Conservation (phyloP, 2,888 invertebrate genomes). For the Notocelia uddmanniana region DNA sequence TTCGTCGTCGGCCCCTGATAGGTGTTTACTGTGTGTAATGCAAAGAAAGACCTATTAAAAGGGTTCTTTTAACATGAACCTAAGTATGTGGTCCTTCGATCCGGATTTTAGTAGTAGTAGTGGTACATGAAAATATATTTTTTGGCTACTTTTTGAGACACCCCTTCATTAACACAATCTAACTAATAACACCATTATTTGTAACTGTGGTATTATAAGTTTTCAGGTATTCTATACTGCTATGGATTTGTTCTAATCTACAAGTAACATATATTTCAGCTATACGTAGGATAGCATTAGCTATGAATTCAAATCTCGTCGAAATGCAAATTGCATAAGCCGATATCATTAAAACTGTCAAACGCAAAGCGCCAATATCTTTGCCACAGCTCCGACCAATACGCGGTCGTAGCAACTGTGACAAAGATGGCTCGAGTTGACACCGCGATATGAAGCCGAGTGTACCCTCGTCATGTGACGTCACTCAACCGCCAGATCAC, state of each 20-base stretch:
- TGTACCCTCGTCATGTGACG: slow-evolving; percentile 47
- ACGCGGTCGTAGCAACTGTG: slow-evolving; percentile 28
- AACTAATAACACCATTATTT: too few species aligned
- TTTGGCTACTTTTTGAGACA: too few species aligned
- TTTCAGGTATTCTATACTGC: too few species aligned
- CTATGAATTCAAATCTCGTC: neutral
- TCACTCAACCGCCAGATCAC: slow-evolving; percentile 42
- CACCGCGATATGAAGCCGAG: slow-evolving; percentile 34
- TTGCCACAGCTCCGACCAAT: slow-evolving; percentile 18
- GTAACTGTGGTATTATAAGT: too few species aligned
- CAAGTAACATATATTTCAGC: too few species aligned
- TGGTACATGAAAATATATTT: too few species aligned
- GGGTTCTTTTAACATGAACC: too few species aligned
- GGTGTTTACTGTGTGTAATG: neutral
- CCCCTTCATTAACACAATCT: too few species aligned
- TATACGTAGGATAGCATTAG: neutral
- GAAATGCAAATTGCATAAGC: neutral
- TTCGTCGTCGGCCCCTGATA: neutral
- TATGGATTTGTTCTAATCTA: too few species aligned
- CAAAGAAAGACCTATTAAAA: too few species aligned
- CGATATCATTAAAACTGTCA: slow-evolving; percentile 10
- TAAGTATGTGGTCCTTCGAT: too few species aligned
- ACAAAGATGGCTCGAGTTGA: slow-evolving; percentile 40
- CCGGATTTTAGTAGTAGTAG: too few species aligned
- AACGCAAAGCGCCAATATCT: slow-evolving; percentile 3